Evolutionary conservation across 2,113 vertebrate genomes (phyloP).

Genomic region (Eleginops maclovinus): DNA sequence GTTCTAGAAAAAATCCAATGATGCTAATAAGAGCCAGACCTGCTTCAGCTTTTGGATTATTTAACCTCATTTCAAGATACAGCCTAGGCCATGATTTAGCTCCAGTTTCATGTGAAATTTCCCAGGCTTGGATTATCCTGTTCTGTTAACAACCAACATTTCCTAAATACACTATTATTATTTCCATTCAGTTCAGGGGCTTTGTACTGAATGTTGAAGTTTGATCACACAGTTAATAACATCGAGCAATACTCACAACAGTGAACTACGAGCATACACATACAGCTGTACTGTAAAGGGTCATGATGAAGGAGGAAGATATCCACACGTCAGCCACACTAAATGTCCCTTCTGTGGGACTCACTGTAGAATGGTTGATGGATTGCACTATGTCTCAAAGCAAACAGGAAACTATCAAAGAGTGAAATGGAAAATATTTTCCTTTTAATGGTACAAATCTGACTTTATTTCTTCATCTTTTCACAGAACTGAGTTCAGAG

Average conservation of each 20-base stretch:
- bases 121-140: background rate
- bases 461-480: background rate
- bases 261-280: background rate
- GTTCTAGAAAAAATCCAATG: no score
- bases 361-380: background rate
- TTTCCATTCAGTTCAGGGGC: background rate
- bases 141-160: background rate
- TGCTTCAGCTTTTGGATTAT: background rate
- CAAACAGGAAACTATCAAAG: background rate
- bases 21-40: background rate
- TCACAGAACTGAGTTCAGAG: slow-evolving; percentile 80
- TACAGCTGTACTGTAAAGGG: background rate
- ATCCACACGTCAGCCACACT: background rate
- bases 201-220: background rate
- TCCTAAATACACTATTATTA: no score
- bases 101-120: background rate
- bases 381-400: slow-evolving; percentile 11
- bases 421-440: background rate
- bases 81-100: background rate
- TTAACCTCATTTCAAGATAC: background rate
- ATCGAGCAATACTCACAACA: background rate
- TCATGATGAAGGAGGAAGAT: background rate
- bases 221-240: background rate
- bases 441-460: background rate
- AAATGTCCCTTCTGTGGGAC: background rate